These are phyloP conservation scores for Buceros bicornis DNA, from an alignment of 2,797 vertebrate species.

Conservation along the genomic window DNA sequence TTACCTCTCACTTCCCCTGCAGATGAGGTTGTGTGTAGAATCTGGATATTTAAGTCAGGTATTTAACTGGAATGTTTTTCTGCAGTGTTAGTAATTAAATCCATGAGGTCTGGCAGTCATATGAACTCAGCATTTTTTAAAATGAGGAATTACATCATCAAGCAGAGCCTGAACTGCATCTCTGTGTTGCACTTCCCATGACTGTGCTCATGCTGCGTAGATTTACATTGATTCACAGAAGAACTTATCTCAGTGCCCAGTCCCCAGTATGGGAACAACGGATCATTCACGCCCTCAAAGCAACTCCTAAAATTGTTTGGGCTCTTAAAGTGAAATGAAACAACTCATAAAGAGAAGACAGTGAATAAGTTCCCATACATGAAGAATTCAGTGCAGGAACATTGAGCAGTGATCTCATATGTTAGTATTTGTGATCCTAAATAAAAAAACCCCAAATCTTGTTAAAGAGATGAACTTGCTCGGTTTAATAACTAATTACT, in stretches of 20 bases:
- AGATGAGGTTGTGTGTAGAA: not conserved
- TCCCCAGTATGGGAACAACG: not conserved
- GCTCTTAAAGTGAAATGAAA: not conserved
- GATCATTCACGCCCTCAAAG: not conserved
- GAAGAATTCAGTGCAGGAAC: not conserved
- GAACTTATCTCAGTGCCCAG: not conserved
- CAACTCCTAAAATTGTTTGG: not conserved
- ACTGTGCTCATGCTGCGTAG: not conserved
- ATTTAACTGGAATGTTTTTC: conserved; percentile 56
- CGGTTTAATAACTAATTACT: not conserved
- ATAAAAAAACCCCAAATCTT: not conserved
- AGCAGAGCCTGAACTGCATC: conserved; percentile 54
- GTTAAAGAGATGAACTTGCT: not conserved
- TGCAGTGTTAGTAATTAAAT: conserved; percentile 55
- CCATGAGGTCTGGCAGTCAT: conserved; percentile 58
- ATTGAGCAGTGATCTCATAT: not conserved
- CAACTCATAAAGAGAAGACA: not conserved
- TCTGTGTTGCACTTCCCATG: conserved; percentile 33
- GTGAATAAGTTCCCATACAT: not conserved
- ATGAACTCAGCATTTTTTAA: conserved; percentile 66
- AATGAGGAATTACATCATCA: conserved; percentile 57
- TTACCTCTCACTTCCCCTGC: not conserved
- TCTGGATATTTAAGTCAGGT: conserved; percentile 32
- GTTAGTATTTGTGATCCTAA: not conserved
- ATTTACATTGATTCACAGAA: conserved; percentile 7